Evolutionary conservation across 2,888 invertebrate species (phyloP).

Genomic region (Drosophila quasianomalipes): DNA sequence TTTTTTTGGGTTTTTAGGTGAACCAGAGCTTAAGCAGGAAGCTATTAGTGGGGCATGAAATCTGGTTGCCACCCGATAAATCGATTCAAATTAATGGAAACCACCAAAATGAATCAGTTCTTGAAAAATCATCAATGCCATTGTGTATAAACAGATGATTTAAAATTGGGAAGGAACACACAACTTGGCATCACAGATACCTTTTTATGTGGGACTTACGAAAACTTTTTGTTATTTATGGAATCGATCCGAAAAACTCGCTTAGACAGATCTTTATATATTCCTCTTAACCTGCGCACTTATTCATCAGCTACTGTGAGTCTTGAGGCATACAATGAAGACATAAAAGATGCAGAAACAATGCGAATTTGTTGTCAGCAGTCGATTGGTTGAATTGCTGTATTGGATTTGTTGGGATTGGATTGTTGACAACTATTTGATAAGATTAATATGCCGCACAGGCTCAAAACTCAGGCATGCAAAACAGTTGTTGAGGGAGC

Average conservation of each 20-base stretch:
- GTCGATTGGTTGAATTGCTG: slow-evolving; percentile 8
- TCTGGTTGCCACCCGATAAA: slow-evolving; percentile 39
- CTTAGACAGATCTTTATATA: slow-evolving; percentile 20
- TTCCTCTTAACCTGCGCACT: neutral
- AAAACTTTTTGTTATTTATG: neutral
- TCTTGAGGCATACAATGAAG: slow-evolving; percentile 45
- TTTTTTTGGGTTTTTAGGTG: slow-evolving; percentile 71
- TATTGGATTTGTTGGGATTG: slow-evolving; percentile 47
- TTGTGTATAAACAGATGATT: neutral
- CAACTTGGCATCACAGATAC: neutral
- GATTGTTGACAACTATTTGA: slow-evolving; percentile 80
- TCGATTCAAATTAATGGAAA: slow-evolving; percentile 35
- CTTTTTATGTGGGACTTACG: slow-evolving; percentile 3
- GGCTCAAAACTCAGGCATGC: slow-evolving; percentile 64
- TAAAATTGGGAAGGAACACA: slow-evolving; percentile 22
- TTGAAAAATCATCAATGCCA: slow-evolving; percentile 41
- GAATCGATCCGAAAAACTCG: neutral
- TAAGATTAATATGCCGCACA: slow-evolving; percentile 77
- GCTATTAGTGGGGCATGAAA: slow-evolving; percentile 63
- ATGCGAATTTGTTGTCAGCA: slow-evolving; percentile 71
- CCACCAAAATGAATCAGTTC: slow-evolving; percentile 26
- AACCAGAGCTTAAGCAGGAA: slow-evolving; percentile 65
- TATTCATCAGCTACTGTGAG: slow-evolving; percentile 9
- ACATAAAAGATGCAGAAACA: slow-evolving; percentile 60
- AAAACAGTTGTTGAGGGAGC: slow-evolving; percentile 67